Conservation (phyloP, 2,113 vertebrate species). For the Ammodramus savannarum region DNA sequence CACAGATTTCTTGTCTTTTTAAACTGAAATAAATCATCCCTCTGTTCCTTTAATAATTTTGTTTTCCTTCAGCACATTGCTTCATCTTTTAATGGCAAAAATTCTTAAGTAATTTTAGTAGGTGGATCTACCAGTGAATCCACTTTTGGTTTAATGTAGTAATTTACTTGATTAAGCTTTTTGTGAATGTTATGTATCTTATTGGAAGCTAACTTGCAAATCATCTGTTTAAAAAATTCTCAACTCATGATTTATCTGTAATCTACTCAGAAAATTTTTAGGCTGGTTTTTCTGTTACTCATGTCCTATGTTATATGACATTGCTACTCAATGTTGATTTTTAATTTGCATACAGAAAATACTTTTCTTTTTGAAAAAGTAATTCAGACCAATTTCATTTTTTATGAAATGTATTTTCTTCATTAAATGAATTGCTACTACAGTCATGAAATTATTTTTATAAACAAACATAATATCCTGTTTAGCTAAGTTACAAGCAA, state of each 20-base stretch:
- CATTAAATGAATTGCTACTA: not conserved
- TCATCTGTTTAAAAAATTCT: not conserved
- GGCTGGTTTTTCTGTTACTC: not conserved
- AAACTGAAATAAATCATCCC: not conserved
- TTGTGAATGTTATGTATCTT: not conserved
- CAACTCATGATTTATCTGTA: not conserved
- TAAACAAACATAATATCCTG: not conserved
- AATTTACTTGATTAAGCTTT: not conserved
- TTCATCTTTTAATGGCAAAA: not conserved
- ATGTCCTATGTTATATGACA: not conserved
- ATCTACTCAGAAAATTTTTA: not conserved
- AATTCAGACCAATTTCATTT: not conserved
- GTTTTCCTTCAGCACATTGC: not conserved
- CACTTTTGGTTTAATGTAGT: not conserved
- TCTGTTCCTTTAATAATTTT: not conserved
- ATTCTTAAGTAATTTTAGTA: not conserved
- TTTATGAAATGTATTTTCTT: not conserved
- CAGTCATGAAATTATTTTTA: not conserved
- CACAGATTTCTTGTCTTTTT: not conserved
- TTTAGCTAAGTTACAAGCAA: not conserved
- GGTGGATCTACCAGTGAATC: not conserved
- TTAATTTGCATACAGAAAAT: not conserved
- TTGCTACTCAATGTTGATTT: not conserved
- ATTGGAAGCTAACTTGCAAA: not conserved
- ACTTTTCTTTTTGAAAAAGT: not conserved